Evolutionary conservation across 2,888 invertebrate genomes (phyloP).

Genomic region (Drosophila peninsularis): DNA sequence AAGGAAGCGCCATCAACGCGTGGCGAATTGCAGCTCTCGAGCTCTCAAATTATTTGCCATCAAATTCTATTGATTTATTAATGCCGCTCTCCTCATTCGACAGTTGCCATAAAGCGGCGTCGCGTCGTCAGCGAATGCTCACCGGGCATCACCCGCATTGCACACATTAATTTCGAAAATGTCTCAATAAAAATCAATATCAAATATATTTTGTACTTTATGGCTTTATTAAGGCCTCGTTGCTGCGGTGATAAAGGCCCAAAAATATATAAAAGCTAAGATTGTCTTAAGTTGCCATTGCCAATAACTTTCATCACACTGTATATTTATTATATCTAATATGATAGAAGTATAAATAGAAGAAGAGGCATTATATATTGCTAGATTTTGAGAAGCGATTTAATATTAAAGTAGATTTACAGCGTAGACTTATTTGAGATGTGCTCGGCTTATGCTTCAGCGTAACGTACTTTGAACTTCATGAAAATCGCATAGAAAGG

Average conservation of each 20-base stretch:
- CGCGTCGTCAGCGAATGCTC: conserved; percentile 10
- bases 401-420: neutral
- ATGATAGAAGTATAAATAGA: neutral
- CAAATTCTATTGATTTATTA: conserved; percentile 75
- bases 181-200: conserved; percentile 77
- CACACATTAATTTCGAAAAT: conserved; percentile 66
- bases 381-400: accelerated
- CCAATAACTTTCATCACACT: neutral
- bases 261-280: conserved; percentile 13
- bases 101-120: conserved; percentile 51
- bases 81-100: conserved; percentile 53
- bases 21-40: conserved; percentile 51
- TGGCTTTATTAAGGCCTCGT: conserved; percentile 48
- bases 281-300: conserved; percentile 25
- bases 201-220: conserved; percentile 58
- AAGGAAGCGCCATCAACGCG: conserved; percentile 18
- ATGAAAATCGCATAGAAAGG: neutral
- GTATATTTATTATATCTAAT: neutral
- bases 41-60: conserved; percentile 67
- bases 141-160: conserved; percentile 32
- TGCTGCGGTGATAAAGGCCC: conserved; percentile 6
- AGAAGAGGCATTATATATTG: neutral
- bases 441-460: neutral
- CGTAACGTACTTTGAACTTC: neutral
- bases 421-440: neutral